Base-by-base conservation (phyloP, 2,113 vertebrate genomes). In the Menura novaehollandiae region DNA sequence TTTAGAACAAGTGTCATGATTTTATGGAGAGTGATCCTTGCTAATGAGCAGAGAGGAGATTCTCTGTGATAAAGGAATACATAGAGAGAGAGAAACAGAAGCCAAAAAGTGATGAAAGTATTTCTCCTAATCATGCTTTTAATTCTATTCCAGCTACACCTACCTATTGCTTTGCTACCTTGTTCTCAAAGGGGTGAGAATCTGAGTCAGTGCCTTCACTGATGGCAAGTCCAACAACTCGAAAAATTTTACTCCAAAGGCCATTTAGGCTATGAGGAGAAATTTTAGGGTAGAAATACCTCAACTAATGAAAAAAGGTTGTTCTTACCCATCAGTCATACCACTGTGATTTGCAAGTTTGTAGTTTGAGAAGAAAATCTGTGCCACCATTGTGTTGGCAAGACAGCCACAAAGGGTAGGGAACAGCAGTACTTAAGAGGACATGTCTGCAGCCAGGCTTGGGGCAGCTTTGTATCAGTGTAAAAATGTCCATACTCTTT, bases 311-410 rank as follows among this genome's bases (percentile, higher is more conserved):
- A 68, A 35, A 73, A 66, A 53, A 59, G 3, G 2, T 53, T 44
- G 7, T 37, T 84, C 82, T 41, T 71, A 35, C 4, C 19, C 26
- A 15, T 27, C 0, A 0, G 17, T 56, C 21, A 6, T 33, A 27
- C 3, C 9, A 27, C 17, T 47, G 24, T 28, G 32, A 60, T 77
- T 56, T 69, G 11, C 13, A 59, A 27, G 39, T 39, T 27, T 63
- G 13, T 62, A 7, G 15, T 68, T 88, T 47, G 23, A 47, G 15
- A 75, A 47, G 43, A 90, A 88, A 67, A n/a, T 4, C 16, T 1
- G 1, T 39, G n/a, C 15, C 33, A 32, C 9, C 9, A 21, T 11
- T 46, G 0, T 12, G 11, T n/a, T 58, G 5, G 23, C 22, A 19
- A 41, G 53, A 30, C 4, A 49, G 11, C 6, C 26, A 28, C 14